phyloP scores from a whole-genome alignment of 64 coral and sea anemone genomes.

The Anthopleura sola region DNA sequence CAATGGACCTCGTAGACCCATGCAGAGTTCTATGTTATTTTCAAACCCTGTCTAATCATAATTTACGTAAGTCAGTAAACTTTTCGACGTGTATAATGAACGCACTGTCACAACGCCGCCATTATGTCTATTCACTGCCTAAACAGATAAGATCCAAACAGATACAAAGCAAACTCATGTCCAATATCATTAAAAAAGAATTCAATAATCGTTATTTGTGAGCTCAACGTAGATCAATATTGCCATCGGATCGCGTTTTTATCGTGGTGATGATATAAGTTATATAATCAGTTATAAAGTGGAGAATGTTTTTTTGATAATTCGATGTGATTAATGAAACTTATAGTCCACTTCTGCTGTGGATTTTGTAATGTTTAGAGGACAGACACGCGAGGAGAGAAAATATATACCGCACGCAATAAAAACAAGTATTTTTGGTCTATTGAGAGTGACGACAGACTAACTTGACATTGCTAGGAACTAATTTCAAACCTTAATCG shows the following conservation, averaged over 20 bases:
- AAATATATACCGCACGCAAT: too few relatives aligned
- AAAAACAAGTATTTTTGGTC: too few relatives aligned
- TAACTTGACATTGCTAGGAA: not conserved
- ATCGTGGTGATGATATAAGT: not conserved
- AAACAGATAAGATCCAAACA: not conserved
- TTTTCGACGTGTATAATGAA: not conserved
- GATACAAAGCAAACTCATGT: not conserved
- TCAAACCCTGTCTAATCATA: not conserved
- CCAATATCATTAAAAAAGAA: not conserved
- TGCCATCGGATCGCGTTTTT: not conserved
- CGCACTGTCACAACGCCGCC: not conserved
- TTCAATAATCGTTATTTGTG: not conserved
- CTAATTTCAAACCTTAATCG: not conserved
- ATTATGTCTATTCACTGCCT: not conserved
- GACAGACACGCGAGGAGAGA: too few relatives aligned
- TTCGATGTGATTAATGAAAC: not conserved
- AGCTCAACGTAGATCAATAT: not conserved
- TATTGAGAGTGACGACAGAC: too few relatives aligned
- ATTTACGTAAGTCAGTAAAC: not conserved
- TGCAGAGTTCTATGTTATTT: not conserved
- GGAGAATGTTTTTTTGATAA: not conserved
- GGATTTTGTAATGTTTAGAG: too few relatives aligned
- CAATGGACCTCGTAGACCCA: not conserved
- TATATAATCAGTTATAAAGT: not conserved
- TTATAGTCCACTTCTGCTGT: too few relatives aligned